Base-by-base conservation (phyloP, 2,888 invertebrate species). In the Caradrina kadenii region DNA sequence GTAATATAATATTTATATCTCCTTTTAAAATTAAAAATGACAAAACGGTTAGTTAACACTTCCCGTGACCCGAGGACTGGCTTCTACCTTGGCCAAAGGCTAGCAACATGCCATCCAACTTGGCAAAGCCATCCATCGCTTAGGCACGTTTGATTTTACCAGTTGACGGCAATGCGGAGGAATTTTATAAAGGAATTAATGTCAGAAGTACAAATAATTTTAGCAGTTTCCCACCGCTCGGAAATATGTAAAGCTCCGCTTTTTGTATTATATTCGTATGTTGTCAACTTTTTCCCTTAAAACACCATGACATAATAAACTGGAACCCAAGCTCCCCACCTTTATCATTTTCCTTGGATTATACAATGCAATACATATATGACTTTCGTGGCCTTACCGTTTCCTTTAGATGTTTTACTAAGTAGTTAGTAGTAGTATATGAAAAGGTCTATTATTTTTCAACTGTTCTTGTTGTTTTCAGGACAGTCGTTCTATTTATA, bases 291-390 rank as follows among this genome's bases (percentile, higher is more conserved):
- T 39, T 45, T 17, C 13, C 13, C 22, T 52, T 52, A 22, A 21
- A 42, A 52, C 17, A 39, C 17, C 4, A 11, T 53, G 19, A 52
- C 17, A 42, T 50, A 52, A 58, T 52, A 72, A 69, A 72, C 45
- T 45, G 45, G 72, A 61, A 52, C 35, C 35, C 11, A 22, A 52
- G 42, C n/a, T n/a, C n/a, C n/a, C n/a, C n/a, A 19, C 26, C 42
- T 22, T 45, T 52, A 35, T 50, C 19, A 13, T 22, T 69, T 52
- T 52, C 17, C 17, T 35, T 53, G 62, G 52, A 61, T 62, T 48
- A 53, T 72, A 35, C 39, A 53, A 72, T 35, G 19, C 11, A 13
- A 48, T 31, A 52, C 35, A 69, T n/a, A 4, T 19, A 49, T 42
- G 42, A 39, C 4, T 48, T 68, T n/a, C 35, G 19, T 31, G 42